Conservation (phyloP, 1,140 invertebrate genomes). For the Idris sp. region DNA sequence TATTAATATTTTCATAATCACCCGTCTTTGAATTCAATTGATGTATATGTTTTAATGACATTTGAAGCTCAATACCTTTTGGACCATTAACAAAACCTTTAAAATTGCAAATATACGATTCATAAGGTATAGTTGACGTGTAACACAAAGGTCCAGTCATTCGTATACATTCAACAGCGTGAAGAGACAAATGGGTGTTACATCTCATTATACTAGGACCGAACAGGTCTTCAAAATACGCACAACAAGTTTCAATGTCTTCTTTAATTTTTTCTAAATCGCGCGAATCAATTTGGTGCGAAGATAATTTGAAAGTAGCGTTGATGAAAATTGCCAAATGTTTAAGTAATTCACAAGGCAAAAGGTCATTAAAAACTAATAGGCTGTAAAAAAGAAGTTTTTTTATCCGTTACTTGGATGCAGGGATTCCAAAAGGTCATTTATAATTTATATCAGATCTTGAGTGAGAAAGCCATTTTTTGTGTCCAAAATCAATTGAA, state of each 20-base stretch:
- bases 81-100: neutral
- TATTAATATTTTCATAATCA: neutral
- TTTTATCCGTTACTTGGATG: neutral
- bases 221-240: neutral
- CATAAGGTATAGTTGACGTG: neutral
- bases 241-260: neutral
- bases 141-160: neutral
- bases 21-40: neutral
- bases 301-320: neutral
- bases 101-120: neutral
- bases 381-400: constrained; percentile 1
- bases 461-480: neutral
- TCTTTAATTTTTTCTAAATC: neutral
- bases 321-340: neutral
- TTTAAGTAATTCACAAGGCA: neutral
- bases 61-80: constrained; percentile 1
- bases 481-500: neutral
- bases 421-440: neutral
- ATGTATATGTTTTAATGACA: constrained; percentile 1
- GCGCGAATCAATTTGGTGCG: neutral
- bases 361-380: neutral
- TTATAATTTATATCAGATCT: neutral
- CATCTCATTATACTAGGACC: neutral
- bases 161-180: neutral
- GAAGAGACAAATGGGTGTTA: constrained; percentile 1